These are phyloP conservation scores for Amblyopsis rosae DNA, from an alignment of 2,113 vertebrate species.

Conservation along the genomic window DNA sequence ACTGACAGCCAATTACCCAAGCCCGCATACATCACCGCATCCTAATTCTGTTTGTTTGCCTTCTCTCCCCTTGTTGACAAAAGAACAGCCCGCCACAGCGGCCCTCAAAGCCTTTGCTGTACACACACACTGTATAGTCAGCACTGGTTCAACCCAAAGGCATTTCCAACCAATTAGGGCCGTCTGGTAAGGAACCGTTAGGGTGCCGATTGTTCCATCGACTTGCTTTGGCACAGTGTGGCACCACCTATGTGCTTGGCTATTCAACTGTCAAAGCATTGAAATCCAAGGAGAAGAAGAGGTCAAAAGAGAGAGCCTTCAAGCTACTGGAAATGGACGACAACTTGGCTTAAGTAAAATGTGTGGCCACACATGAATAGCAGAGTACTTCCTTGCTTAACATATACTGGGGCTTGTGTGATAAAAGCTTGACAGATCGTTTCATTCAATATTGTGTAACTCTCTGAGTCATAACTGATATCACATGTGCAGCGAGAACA, in stretches of 20 bases:
- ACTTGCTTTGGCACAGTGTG: conserved; percentile 24
- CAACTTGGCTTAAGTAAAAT: not conserved
- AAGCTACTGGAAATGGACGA: not conserved
- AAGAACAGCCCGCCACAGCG: conserved; percentile 16
- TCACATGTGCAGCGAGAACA: conserved; percentile 5
- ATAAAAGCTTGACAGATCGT: too few relatives aligned
- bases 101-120: conserved; percentile 7
- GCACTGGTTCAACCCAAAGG: conserved; percentile 53
- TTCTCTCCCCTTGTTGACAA: conserved; percentile 14
- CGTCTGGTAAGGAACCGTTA: conserved; percentile 33
- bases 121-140: conserved; percentile 37
- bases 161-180: conserved; percentile 60
- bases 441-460: too few relatives aligned
- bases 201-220: conserved; percentile 49
- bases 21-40: conserved; percentile 27
- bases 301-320: not conserved
- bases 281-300: conserved; percentile 11
- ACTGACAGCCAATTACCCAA: conserved; percentile 42
- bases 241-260: conserved; percentile 33
- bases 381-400: too few relatives aligned
- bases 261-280: conserved; percentile 30
- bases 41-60: conserved; percentile 37
- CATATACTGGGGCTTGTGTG: too few relatives aligned
- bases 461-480: too few relatives aligned
- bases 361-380: too few relatives aligned